Percentiles rank a stretch among this genome's conserved stretches.
Conservation (phyloP, 2,797 vertebrate genomes). For the Pangasius macronema region DNA sequence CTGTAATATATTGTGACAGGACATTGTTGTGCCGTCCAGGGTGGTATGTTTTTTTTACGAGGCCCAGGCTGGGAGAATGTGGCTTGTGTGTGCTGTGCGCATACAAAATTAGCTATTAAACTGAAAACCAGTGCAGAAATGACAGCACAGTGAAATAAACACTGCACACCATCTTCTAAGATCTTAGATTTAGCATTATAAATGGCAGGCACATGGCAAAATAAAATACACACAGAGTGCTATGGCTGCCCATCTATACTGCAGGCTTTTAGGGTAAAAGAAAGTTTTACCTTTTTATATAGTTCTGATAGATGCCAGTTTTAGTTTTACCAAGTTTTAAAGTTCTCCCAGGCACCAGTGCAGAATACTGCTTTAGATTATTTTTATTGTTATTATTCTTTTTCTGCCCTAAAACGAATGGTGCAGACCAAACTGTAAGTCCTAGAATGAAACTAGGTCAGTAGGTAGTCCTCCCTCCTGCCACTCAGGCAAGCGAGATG, state of each 20-base stretch:
- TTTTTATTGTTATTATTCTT: neutral
- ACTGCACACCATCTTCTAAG: neutral
- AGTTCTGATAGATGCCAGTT: neutral
- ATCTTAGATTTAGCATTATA: neutral
- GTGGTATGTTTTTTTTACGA: no score
- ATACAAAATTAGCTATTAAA: neutral
- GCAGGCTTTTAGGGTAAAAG: neutral
- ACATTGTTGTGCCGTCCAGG: neutral
- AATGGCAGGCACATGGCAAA: neutral
- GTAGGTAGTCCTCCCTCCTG: neutral
- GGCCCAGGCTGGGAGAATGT: neutral
- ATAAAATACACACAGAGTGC: neutral
- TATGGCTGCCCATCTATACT: neutral
- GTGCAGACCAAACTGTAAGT: neutral
- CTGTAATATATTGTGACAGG: neutral
- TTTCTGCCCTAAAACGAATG: neutral
- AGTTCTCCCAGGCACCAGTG: no score
- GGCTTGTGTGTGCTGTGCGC: neutral
- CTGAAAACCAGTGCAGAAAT: neutral
- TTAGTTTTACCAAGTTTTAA: neutral
- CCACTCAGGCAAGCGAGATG: neutral
- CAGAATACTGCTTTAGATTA: neutral
- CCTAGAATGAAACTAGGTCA: neutral
- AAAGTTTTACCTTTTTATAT: neutral
- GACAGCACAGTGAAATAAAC: neutral